Evolutionary conservation across 2,113 vertebrate genomes (phyloP), one percentile per base, ranked within the genome.

Genomic region (Phoxinus phoxinus): DNA sequence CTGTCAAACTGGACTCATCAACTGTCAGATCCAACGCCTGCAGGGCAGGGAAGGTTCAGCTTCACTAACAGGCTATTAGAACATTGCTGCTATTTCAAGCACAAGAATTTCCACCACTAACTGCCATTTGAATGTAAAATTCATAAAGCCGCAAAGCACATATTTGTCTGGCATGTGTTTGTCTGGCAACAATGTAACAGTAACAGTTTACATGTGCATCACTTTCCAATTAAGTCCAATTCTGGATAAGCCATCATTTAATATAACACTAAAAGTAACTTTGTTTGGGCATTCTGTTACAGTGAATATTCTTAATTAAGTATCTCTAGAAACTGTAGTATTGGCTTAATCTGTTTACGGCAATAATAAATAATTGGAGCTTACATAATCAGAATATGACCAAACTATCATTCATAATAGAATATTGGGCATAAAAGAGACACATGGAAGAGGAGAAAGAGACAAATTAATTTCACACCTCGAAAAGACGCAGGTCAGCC

Each of bases 1-100:
- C 97, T 0, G 98, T 99, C 86, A 99, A 93, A 86, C 97, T 99
- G 83, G 98, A 99, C 92, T 99, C 97, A 44, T 99, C 98, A 88
- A 99, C 90, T 17, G 95, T 96, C 82, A 99, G 94, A 91, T 99
- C 97, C 59, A 94, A 90, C 2, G 97, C 95, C 97, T 99, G 92
- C 32, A 61, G 44, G 32, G 56, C 17, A 37, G 46, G 19, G 30
- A 83, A 30, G 19, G 74, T 35, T 32, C 71, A 73, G 27, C 17
- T 32, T 86, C 37, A 81, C 37, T 27, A 32, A 71, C 3, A 56
- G 46, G 65, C 44, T 46, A 56, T 82, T n/a, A 69, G 25, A 82
- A 71, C 2, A 13, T 9, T 37, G 53, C 51, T 59, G 51, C 53
- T 35, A 79, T 23, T 77, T 77, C 15, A 32, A 15, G n/a, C 37